phyloP scores from a whole-genome alignment of 2,113 vertebrate genomes.

The Parotia lawesii region DNA sequence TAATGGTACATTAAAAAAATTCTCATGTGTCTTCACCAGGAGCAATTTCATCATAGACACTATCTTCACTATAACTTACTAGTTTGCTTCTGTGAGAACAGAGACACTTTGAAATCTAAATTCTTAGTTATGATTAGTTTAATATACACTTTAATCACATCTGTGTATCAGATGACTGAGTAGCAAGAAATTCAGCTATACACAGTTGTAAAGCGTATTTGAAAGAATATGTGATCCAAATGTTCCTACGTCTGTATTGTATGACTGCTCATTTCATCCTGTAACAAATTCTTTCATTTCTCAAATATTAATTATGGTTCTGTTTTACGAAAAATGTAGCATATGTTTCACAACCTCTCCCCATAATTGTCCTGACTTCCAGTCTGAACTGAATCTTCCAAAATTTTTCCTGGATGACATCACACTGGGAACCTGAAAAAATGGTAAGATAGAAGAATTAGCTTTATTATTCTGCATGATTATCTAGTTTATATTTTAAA shows the following conservation, averaged over 20 bases:
- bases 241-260: background rate
- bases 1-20: background rate
- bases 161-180: background rate
- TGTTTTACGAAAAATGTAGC: background rate
- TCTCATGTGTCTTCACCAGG: background rate
- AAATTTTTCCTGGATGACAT: fast-evolving
- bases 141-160: background rate
- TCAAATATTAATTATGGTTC: background rate
- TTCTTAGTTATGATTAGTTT: background rate
- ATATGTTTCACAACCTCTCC: background rate
- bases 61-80: background rate
- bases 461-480: background rate
- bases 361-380: background rate
- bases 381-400: background rate
- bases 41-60: background rate
- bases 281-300: background rate
- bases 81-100: background rate
- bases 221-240: background rate
- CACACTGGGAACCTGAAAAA: background rate
- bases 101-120: background rate
- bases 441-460: background rate
- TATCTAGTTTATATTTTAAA: background rate
- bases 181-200: background rate
- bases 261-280: background rate
- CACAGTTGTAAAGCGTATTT: background rate